Conservation (phyloP, 2,797 vertebrate species). For the Prionace glauca region DNA sequence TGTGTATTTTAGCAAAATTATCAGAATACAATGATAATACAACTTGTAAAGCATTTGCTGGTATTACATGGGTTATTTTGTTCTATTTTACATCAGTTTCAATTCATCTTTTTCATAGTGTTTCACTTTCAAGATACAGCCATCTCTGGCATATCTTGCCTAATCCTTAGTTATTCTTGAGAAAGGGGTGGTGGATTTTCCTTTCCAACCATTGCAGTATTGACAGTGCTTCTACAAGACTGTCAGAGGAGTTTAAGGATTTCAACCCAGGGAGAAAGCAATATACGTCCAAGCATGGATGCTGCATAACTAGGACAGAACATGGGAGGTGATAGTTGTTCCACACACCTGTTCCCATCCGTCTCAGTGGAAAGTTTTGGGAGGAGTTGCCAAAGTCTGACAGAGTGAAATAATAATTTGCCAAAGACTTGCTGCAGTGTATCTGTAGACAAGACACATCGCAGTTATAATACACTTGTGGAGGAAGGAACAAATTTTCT, state of each 20-base stretch:
- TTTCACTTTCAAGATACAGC: not conserved
- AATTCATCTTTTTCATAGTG: not conserved
- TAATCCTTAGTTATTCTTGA: not conserved
- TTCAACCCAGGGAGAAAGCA: not conserved
- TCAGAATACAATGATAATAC: not conserved
- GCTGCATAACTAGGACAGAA: not conserved
- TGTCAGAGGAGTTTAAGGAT: not conserved
- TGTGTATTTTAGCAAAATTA: not conserved
- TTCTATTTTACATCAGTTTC: not conserved
- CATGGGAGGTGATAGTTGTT: not conserved
- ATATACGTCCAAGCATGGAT: not conserved
- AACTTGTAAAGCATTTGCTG: not conserved
- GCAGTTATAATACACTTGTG: not conserved
- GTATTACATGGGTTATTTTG: not conserved
- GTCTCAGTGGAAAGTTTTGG: not conserved
- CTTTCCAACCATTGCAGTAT: not conserved
- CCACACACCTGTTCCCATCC: not conserved
- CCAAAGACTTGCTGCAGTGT: not conserved
- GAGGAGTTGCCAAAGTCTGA: not conserved
- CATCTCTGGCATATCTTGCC: not conserved
- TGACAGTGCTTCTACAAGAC: not conserved
- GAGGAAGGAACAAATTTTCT: not conserved
- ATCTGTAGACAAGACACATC: not conserved
- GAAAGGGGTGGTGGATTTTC: not conserved
- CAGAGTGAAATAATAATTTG: too few relatives aligned